Conservation (phyloP, 2,113 vertebrate genomes). For the Cyphomyrus discorhynchus region DNA sequence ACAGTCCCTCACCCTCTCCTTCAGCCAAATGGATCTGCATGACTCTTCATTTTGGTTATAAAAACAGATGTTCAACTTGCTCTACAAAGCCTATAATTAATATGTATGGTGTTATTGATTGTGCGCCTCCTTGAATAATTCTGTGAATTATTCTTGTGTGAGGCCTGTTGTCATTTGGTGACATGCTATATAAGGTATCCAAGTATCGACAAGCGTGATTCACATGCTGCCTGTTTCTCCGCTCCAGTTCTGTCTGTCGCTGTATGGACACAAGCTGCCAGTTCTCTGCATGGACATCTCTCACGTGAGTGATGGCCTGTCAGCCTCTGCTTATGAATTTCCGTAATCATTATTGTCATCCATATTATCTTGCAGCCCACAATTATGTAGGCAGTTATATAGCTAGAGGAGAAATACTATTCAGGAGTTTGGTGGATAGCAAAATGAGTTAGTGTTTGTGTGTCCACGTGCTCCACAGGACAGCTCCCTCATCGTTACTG, state of each 20-base stretch:
- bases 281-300: constrained; percentile 95
- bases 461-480: constrained; percentile 59
- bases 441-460: neutral
- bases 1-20: neutral
- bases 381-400: neutral
- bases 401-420: neutral
- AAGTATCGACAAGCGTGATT: neutral
- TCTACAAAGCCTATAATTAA: neutral
- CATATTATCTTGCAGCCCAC: neutral
- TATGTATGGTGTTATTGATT: neutral
- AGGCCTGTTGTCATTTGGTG: neutral
- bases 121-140: neutral
- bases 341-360: neutral
- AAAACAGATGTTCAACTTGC: neutral
- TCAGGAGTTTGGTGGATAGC: neutral
- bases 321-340: neutral
- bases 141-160: neutral
- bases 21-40: neutral
- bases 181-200: neutral
- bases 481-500: constrained; percentile 78
- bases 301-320: constrained; percentile 70
- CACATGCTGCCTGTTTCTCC: constrained; percentile 23
- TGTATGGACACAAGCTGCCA: constrained; percentile 95
- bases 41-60: neutral
- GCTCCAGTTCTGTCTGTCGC: constrained; percentile 85